phyloP scores from a whole-genome alignment of 2,113 vertebrate species.

The Sula dactylatra region DNA sequence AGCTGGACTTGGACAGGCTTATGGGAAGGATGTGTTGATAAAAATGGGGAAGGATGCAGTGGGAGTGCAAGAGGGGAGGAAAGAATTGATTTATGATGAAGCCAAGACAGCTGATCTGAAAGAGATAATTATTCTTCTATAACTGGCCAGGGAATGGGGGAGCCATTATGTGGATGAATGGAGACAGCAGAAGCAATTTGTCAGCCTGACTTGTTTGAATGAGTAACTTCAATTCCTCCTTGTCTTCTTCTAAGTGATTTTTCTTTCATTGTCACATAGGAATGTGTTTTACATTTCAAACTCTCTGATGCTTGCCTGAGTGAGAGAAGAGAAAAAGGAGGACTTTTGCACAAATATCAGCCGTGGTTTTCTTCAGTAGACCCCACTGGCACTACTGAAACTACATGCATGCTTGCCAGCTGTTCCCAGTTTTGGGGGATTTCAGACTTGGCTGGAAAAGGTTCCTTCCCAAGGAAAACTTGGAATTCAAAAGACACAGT shows the following conservation, averaged over 20 bases:
- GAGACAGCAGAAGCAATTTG: conserved; percentile 56
- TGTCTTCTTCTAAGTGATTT: conserved; percentile 55
- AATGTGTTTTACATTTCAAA: conserved; percentile 46
- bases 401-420: background rate
- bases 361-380: background rate
- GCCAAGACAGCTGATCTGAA: conserved; percentile 48
- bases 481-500: background rate
- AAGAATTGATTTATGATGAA: conserved; percentile 56
- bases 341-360: background rate
- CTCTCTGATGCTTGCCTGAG: conserved; percentile 17
- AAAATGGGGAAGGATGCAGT: conserved; percentile 8
- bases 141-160: conserved; percentile 52
- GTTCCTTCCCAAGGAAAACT: background rate
- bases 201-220: conserved; percentile 66
- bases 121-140: conserved; percentile 67
- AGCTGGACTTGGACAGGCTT: background rate
- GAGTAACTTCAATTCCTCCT: conserved; percentile 66
- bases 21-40: background rate
- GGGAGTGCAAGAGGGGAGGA: background rate
- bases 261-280: conserved; percentile 34
- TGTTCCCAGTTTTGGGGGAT: background rate
- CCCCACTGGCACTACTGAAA: background rate
- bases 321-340: background rate
- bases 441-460: background rate
- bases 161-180: conserved; percentile 62